These are phyloP conservation scores for Alauda arvensis DNA, from an alignment of 2,797 vertebrate genomes.

Conservation along the genomic window DNA sequence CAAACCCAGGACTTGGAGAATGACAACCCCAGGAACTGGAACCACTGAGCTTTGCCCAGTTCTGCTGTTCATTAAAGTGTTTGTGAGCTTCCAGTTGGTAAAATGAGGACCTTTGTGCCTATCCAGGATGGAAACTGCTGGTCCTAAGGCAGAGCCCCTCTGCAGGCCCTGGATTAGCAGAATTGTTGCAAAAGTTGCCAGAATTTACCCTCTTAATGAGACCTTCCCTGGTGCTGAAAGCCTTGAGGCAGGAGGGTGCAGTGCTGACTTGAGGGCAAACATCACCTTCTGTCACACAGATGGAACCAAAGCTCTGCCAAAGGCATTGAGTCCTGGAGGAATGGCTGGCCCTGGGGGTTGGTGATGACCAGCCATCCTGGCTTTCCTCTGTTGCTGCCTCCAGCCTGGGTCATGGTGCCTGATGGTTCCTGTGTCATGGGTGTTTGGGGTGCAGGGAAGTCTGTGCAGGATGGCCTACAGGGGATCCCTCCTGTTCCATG, in stretches of 20 bases:
- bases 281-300: not conserved
- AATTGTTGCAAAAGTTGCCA: not conserved
- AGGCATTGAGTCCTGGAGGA: not conserved
- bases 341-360: not conserved
- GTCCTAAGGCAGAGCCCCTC: not conserved
- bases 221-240: not conserved
- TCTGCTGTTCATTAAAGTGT: slow-evolving; percentile 20
- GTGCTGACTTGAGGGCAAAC: not conserved
- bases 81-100: slow-evolving; percentile 1
- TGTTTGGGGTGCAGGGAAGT: not conserved
- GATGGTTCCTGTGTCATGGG: accelerated
- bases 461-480: accelerated
- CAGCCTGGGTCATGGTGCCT: not conserved
- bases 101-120: slow-evolving; percentile 15
- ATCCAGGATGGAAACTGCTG: not conserved
- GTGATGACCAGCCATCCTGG: not conserved
- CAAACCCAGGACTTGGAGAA: slow-evolving; percentile 3
- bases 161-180: not conserved
- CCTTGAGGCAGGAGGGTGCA: not conserved
- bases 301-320: not conserved
- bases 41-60: slow-evolving; percentile 11
- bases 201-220: not conserved
- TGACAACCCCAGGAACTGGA: slow-evolving; percentile 12
- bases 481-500: not conserved
- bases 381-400: not conserved